Conservation (phyloP, 1,140 invertebrate species). For the Micrasema minimum region DNA sequence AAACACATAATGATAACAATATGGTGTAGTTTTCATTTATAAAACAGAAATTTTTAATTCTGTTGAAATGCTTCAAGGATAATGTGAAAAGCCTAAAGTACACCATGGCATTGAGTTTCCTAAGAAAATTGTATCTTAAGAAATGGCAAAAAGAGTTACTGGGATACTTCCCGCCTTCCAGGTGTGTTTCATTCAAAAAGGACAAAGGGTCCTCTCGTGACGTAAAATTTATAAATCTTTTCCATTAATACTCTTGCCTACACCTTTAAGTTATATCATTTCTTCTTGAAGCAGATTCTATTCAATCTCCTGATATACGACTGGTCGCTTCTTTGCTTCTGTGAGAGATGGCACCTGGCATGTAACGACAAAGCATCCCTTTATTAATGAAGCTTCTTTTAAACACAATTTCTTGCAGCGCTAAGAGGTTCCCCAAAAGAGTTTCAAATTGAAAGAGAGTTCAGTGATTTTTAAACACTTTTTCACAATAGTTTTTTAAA, state of each 20-base stretch:
- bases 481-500: too few species aligned
- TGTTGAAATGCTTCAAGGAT: too few species aligned
- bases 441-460: too few species aligned
- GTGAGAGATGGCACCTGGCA: conserved; percentile 28
- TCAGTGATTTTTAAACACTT: too few species aligned
- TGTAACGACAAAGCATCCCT: conserved; percentile 26
- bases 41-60: too few species aligned
- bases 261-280: conserved; percentile 26
- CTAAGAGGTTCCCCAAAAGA: background rate
- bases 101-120: too few species aligned
- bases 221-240: conserved; percentile 28
- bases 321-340: conserved; percentile 3
- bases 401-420: background rate
- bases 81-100: too few species aligned
- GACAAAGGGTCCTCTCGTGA: conserved; percentile 8
- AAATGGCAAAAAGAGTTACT: conserved; percentile 4
- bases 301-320: conserved; percentile 30
- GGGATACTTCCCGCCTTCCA: conserved; percentile 18
- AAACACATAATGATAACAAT: too few species aligned
- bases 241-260: conserved; percentile 16
- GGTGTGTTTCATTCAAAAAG: conserved; percentile 21
- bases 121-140: too few species aligned
- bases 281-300: conserved; percentile 32
- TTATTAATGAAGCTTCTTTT: conserved; percentile 34
- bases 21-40: too few species aligned